phyloP scores from a whole-genome alignment of 2,113 vertebrate genomes.

The Gnathonemus echidnorhynchus region DNA sequence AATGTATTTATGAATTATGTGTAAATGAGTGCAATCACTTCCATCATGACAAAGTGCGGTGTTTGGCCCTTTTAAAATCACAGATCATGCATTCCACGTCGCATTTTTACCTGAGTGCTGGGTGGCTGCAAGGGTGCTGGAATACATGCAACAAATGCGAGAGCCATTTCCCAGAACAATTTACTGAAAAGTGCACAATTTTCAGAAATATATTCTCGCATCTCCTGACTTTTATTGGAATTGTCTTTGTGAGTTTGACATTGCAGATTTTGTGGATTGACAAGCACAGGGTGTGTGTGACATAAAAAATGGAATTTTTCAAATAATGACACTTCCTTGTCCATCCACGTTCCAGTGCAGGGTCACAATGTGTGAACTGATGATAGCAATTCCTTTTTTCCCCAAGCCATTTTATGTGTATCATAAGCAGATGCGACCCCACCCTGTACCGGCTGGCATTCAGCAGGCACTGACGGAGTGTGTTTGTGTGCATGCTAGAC shows the following conservation, averaged over 20 bases:
- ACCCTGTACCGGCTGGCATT: background rate
- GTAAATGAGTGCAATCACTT: background rate
- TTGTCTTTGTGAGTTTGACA: background rate
- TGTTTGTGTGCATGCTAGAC: background rate
- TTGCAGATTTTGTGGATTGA: background rate
- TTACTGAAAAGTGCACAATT: background rate
- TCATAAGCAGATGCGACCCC: background rate
- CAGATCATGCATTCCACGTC: background rate
- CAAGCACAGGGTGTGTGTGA: background rate
- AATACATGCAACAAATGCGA: background rate
- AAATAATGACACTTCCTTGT: background rate
- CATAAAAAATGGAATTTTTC: background rate
- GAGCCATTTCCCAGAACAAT: background rate
- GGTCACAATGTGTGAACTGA: background rate
- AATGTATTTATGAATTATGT: background rate
- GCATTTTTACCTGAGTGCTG: background rate
- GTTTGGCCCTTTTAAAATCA: background rate
- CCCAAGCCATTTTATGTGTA: background rate
- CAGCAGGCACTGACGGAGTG: background rate
- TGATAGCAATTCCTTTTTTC: background rate
- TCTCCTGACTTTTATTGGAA: background rate
- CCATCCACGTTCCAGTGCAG: background rate
- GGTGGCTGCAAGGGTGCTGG: background rate
- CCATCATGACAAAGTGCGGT: background rate
- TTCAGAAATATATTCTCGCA: background rate